These are phyloP conservation scores for Leptatherina wallacei DNA, from an alignment of 2,797 vertebrate species.

Conservation along the genomic window DNA sequence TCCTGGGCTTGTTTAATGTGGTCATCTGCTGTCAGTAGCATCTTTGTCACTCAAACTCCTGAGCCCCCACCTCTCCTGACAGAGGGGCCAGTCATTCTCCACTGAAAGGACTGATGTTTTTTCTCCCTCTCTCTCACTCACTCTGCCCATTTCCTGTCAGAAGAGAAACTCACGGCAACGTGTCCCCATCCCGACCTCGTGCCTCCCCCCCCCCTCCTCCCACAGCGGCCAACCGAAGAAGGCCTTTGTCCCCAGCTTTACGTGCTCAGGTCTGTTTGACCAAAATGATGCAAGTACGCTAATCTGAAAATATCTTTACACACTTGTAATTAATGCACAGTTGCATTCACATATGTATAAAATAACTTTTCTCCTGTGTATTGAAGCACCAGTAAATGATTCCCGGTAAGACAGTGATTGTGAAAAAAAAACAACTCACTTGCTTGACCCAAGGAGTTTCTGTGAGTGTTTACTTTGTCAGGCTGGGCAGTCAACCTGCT, in stretches of 20 bases:
- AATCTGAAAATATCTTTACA: slow-evolving; percentile 33
- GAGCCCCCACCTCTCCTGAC: slow-evolving; percentile 67
- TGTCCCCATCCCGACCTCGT: slow-evolving; percentile 77
- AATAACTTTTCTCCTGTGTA: not conserved
- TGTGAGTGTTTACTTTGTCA: slow-evolving; percentile 80
- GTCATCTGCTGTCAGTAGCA: slow-evolving; percentile 79
- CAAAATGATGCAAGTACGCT: slow-evolving; percentile 19
- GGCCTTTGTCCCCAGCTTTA: slow-evolving; percentile 37
- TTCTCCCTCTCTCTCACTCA: slow-evolving; percentile 12
- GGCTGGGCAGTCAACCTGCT: slow-evolving; percentile 82
- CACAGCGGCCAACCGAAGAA: slow-evolving; percentile 28
- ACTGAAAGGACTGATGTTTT: slow-evolving; percentile 66
- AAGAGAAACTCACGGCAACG: slow-evolving; percentile 68
- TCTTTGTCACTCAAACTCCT: slow-evolving; percentile 81
- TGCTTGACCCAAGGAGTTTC: slow-evolving; percentile 79
- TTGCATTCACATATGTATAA: not conserved
- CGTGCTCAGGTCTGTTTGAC: slow-evolving; percentile 33
- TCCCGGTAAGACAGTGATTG: not conserved
- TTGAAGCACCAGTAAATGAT: not conserved
- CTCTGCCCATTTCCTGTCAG: slow-evolving; percentile 72
- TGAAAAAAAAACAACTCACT: slow-evolving; percentile 83
- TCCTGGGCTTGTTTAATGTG: slow-evolving; percentile 73
- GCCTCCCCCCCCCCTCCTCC: slow-evolving; percentile 30
- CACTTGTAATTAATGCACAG: slow-evolving; percentile 20
- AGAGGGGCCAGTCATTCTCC: slow-evolving; percentile 79